phyloP scores from a whole-genome alignment of 2,888 invertebrate genomes.

The Calameuta pallipes region DNA sequence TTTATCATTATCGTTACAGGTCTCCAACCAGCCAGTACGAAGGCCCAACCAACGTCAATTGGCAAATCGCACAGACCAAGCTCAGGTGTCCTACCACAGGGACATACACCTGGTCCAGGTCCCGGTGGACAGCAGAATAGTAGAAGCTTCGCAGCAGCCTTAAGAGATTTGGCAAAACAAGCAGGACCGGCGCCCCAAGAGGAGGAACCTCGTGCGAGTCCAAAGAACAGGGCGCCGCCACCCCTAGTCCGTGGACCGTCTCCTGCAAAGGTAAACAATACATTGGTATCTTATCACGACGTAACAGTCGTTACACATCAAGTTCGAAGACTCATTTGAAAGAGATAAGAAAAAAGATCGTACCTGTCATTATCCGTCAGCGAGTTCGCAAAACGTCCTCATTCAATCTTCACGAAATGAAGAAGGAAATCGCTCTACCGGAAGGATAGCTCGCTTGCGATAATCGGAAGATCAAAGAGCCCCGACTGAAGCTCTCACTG shows the following conservation, averaged over 20 bases:
- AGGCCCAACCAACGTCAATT: slow-evolving; percentile 59
- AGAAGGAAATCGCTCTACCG: slow-evolving; percentile 34
- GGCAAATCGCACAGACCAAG: slow-evolving; percentile 62
- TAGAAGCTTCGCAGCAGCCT: slow-evolving; percentile 88
- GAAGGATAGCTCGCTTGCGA: slow-evolving; percentile 36
- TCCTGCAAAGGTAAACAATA: slow-evolving; percentile 57
- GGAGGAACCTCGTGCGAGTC: slow-evolving; percentile 67
- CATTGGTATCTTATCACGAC: neutral
- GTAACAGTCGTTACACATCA: neutral
- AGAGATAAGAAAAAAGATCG: neutral
- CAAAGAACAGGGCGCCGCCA: slow-evolving; percentile 67
- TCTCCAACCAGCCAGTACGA: slow-evolving; percentile 60
- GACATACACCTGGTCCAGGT: slow-evolving; percentile 64
- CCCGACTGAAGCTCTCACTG: neutral
- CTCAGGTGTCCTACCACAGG: slow-evolving; percentile 61
- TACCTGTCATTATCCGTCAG: neutral
- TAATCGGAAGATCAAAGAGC: slow-evolving; percentile 50
- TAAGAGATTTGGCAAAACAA: slow-evolving; percentile 91
- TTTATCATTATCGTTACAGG: slow-evolving; percentile 42
- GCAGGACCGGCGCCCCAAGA: slow-evolving; percentile 82
- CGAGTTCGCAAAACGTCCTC: slow-evolving; percentile 3
- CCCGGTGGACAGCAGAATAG: slow-evolving; percentile 64
- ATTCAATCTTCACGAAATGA: slow-evolving; percentile 34
- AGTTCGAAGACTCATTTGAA: neutral
- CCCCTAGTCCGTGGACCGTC: slow-evolving; percentile 64